A percentile compares a stretch with the other conserved stretches of the same genome.
These are phyloP conservation scores for Orthosia incerta DNA, from an alignment of 2,888 invertebrate genomes.

Conservation along the genomic window DNA sequence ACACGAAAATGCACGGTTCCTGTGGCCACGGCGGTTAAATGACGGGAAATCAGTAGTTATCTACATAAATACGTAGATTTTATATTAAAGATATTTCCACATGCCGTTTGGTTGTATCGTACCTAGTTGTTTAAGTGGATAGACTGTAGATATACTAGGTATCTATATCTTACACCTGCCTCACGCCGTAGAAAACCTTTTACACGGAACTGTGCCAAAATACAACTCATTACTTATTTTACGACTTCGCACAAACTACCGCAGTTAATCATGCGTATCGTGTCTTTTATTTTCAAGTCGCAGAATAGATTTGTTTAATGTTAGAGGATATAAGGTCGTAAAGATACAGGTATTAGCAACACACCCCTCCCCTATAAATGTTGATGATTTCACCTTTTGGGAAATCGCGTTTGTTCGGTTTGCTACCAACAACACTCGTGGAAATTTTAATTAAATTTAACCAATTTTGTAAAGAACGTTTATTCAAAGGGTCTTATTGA, in stretches of 20 bases:
- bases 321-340: conserved; percentile 51
- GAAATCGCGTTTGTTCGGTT: conserved; percentile 70
- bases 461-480: conserved; percentile 67
- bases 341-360: conserved; percentile 59
- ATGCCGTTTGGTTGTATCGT: not conserved
- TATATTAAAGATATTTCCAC: not conserved
- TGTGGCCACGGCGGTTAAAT: not conserved
- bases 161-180: conserved; percentile 2
- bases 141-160: not conserved
- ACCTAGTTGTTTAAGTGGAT: not conserved
- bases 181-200: conserved; percentile 17
- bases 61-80: not conserved
- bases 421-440: conserved; percentile 66
- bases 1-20: no score
- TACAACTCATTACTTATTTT: conserved; percentile 51
- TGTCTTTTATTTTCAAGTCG: conserved; percentile 54
- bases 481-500: conserved; percentile 57
- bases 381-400: conserved; percentile 71
- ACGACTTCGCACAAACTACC: conserved; percentile 55
- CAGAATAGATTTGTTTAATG: conserved; percentile 55
- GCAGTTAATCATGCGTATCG: conserved; percentile 50
- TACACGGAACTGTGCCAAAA: conserved; percentile 43
- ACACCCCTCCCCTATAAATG: conserved; percentile 54
- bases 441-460: conserved; percentile 72
- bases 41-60: not conserved